Conservation (phyloP, 2,797 vertebrate genomes). For the Platyrinchus mystaceus region DNA sequence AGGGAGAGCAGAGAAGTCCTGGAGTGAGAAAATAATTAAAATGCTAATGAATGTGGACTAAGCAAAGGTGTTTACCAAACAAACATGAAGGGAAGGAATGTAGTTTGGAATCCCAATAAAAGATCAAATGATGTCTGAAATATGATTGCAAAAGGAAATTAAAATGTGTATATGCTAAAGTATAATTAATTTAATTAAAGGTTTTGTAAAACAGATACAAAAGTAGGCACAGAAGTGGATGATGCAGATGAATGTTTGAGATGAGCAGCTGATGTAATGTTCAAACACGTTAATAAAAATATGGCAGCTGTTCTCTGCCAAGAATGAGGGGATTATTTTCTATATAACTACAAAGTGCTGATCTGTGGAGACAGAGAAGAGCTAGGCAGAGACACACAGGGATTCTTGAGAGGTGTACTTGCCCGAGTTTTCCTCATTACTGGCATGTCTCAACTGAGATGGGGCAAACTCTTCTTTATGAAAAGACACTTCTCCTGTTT, state of each 20-base stretch:
- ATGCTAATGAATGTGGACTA: constrained; percentile 59
- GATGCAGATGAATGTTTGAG: neutral
- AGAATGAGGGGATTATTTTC: neutral
- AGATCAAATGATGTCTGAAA: constrained; percentile 48
- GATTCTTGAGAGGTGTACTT: neutral
- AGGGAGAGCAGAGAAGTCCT: neutral
- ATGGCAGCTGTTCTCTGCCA: neutral
- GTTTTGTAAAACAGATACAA: neutral
- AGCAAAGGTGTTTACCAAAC: constrained; percentile 58
- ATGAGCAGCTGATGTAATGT: constrained; percentile 47
- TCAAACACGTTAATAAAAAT: constrained; percentile 55
- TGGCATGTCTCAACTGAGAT: neutral
- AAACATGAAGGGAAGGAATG: neutral
- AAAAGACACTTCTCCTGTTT: neutral
- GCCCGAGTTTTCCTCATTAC: neutral
- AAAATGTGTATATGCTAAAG: neutral
- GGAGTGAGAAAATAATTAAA: constrained; percentile 63
- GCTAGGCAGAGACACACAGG: neutral
- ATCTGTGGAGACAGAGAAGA: neutral
- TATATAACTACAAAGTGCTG: neutral
- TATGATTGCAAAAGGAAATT: constrained; percentile 36
- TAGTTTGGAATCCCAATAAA: neutral
- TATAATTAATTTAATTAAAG: constrained; percentile 50
- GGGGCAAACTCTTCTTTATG: neutral
- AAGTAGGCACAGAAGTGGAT: neutral